Conservation (phyloP, 1,140 invertebrate species). For the Solenopsis fugax region DNA sequence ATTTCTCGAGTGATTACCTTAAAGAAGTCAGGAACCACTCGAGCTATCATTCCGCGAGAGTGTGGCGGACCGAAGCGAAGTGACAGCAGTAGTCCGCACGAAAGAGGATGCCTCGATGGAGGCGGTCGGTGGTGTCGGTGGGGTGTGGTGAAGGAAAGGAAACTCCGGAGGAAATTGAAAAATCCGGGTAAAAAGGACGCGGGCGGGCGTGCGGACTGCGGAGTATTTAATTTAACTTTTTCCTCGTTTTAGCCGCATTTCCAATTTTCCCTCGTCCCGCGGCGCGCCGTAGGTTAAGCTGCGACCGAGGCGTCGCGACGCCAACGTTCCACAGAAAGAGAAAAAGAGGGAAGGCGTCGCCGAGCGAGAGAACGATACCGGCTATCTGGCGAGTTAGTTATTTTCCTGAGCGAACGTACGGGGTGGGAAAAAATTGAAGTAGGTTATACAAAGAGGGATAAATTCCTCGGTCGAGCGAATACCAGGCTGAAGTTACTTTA, state of each 20-base stretch:
- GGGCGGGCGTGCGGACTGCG: constrained; percentile 60
- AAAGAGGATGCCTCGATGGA: not conserved
- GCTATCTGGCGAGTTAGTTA: constrained; percentile 42
- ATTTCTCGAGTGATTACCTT: constrained; percentile 75
- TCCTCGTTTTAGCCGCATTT: constrained; percentile 78
- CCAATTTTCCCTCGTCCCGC: constrained; percentile 73
- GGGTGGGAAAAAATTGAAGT: constrained; percentile 50
- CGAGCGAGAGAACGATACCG: constrained; percentile 38
- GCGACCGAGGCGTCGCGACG: constrained; percentile 39
- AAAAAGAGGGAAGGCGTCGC: not conserved
- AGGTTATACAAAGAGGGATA: constrained; percentile 46
- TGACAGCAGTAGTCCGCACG: constrained; percentile 33
- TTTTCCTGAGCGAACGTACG: constrained; percentile 23
- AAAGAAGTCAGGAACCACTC: constrained; percentile 70
- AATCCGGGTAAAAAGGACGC: constrained; percentile 78
- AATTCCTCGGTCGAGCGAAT: constrained; percentile 53
- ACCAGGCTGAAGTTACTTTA: constrained; percentile 52
- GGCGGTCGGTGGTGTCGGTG: not conserved
- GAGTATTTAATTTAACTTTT: constrained; percentile 81
- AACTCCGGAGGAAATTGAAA: constrained; percentile 79
- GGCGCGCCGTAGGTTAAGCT: constrained; percentile 63
- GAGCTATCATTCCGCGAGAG: constrained; percentile 49
- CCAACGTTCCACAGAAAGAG: not conserved
- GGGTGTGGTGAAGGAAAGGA: constrained; percentile 53
- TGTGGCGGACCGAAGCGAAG: constrained; percentile 26